Evolutionary conservation across 2,797 vertebrate species (phyloP).

Genomic region (Rachycentron canadum): DNA sequence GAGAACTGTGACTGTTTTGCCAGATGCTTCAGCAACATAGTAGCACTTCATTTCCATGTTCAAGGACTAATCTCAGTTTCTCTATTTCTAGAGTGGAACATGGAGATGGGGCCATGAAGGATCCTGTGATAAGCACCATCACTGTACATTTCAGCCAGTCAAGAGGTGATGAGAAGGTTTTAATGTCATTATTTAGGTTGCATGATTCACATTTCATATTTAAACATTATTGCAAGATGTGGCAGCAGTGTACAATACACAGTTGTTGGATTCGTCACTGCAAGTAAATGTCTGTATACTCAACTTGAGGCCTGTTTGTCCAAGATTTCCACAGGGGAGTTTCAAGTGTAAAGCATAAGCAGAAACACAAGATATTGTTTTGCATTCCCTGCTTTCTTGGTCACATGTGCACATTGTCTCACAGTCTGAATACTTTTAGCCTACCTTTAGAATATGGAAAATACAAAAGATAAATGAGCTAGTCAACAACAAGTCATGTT

Average conservation of each 20-base stretch:
- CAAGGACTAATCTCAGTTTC: conserved; percentile 29
- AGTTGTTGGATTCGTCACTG: neutral
- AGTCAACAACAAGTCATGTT: neutral
- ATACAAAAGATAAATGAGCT: neutral
- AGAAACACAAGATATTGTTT: neutral
- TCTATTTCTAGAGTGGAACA: conserved; percentile 64
- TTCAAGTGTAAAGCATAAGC: neutral
- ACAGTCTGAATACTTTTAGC: neutral
- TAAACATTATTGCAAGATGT: neutral
- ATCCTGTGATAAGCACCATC: conserved; percentile 71
- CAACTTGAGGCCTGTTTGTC: no score
- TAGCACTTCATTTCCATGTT: conserved; percentile 16
- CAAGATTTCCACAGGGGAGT: neutral
- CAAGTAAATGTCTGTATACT: no score
- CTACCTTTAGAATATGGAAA: neutral
- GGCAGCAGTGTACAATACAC: neutral
- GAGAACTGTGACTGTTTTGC: neutral
- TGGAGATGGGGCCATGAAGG: conserved; percentile 79
- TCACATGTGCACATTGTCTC: neutral
- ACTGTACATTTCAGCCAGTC: conserved; percentile 70
- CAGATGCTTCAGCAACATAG: neutral
- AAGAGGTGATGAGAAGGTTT: conserved; percentile 69
- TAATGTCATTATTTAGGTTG: conserved; percentile 7
- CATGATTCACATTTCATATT: conserved; percentile 24
- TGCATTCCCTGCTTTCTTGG: neutral